Evolutionary conservation across 2,113 vertebrate species (phyloP).

Genomic region (Laticauda laticaudata): DNA sequence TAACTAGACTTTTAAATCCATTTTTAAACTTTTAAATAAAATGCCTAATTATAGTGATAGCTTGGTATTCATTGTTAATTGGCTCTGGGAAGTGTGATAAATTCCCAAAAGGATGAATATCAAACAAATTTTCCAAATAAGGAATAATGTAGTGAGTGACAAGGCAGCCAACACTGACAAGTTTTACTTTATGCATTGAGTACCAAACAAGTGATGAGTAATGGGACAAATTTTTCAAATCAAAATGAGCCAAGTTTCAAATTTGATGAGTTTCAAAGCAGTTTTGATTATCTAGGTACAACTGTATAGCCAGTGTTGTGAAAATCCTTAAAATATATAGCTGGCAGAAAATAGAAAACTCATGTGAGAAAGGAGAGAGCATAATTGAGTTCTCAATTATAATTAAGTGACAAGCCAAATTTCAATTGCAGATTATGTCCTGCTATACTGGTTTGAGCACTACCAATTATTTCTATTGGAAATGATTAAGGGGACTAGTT

Average conservation of each 20-base stretch:
- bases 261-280: neutral
- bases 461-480: neutral
- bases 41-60: neutral
- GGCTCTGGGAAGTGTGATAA: neutral
- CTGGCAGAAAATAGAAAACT: neutral
- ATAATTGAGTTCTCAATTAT: neutral
- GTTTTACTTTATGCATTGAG: neutral
- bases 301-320: neutral
- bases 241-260: neutral
- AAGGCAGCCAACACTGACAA: too few relatives aligned
- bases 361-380: neutral
- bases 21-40: neutral
- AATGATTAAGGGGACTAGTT: neutral
- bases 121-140: neutral
- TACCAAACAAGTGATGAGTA: neutral
- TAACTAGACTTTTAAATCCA: neutral
- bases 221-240: neutral
- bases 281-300: neutral
- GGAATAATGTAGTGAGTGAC: neutral
- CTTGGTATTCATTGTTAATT: neutral
- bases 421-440: neutral
- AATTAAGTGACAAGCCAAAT: neutral
- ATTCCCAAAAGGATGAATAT: neutral
- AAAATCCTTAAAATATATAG: neutral
- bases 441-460: neutral